Base-by-base conservation (phyloP, 2,888 invertebrate genomes). In the Drosophila basisetae region DNA sequence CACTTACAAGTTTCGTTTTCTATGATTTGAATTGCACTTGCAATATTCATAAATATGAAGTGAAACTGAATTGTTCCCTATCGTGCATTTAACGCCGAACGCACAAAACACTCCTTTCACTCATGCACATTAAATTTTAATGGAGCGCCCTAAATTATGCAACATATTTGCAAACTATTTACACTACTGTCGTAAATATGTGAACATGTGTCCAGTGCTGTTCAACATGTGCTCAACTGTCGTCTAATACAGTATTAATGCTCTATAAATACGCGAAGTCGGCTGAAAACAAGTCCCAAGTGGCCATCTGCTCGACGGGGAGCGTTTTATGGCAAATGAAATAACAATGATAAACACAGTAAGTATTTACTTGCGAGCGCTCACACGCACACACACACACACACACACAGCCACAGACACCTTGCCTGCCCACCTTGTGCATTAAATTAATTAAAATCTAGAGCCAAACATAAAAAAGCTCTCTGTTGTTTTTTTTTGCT, bases 401-500 rank as follows among this genome's bases (percentile, higher is more conserved):
- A 35, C 61, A 30, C 25, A 22, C 9, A 37, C 31, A 30, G 22
- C 22, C 25, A 49, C 30, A 39, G 33, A 33, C 31, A 25, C 10
- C 65, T 53, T 50, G 22, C 1, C 18, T n/a, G 39, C 4, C 28
- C 59, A 18, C 52, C 22, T 22, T 25, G 18, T 78, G 64, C 84
- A 83, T 83, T 84, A 81, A 74, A 77, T 77, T 84, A 83, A 84
- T 84, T 81, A 78, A 83, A 83, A 81, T 65, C 30, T 55, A 25
- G 47, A 47, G 66, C 35, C 39, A 55, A 43, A 30, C 3, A 2
- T 31, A 9, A 13, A 55, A 55, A 47, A 47, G 13, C 4, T 37
- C 3, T 4, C 1, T 22, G 47, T 39, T 49, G 16, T 54, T 18
- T 43, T 41, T 31, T 31, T 31, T 31, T 9, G 0, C 9, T 9